Evolutionary conservation across 1,140 invertebrate species (phyloP), one percentile per base, ranked within the genome.

Genomic region (Manduca sexta): DNA sequence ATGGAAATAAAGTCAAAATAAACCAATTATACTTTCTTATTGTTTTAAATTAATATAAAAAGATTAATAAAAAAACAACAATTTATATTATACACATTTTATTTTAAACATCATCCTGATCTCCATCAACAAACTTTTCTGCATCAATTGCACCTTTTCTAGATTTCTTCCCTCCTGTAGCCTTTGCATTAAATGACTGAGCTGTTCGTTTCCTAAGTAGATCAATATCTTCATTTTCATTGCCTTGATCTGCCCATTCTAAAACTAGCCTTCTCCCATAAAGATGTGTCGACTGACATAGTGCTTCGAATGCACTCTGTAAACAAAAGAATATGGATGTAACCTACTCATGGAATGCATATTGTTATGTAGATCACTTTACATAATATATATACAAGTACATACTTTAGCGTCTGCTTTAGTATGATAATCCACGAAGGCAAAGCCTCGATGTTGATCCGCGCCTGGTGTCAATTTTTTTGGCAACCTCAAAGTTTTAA

Each of bases 251-350:
- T 0, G 98, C 97, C 98, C 98, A 99, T 88, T 99, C 98, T 13
- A 99, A 85, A 0, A 98, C 97, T 55, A 99, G 86, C 33, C 97
- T 89, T 61, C 98, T 88, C 2, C 97, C 98, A 77, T 97, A 99
- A 78, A 99, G 93, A 90, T 99, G 98, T 54, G 98, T 99, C 66
- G 97, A 98, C 77, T 97, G 95, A 62, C 93, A 93, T 0, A 99
- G 71, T 0, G 97, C 92, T 56, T 97, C 93, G 86, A 98, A 98
- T 0, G 98, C 97, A 75, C 90, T 90, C 94, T 96, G 74, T 35
- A 88, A 89, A 30, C 40, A 48, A 56, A 40, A 46, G 47, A 55
- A 38, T 31, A 21, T 6, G 12, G 13, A 52, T 5, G 15, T 10
- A 13, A 45, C 4, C 15, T 2, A 12, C 1, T 35, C 33, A 26